Conservation (phyloP, 37 sponge, comb jelly and placozoan species). For the Oscarella lobularis region DNA sequence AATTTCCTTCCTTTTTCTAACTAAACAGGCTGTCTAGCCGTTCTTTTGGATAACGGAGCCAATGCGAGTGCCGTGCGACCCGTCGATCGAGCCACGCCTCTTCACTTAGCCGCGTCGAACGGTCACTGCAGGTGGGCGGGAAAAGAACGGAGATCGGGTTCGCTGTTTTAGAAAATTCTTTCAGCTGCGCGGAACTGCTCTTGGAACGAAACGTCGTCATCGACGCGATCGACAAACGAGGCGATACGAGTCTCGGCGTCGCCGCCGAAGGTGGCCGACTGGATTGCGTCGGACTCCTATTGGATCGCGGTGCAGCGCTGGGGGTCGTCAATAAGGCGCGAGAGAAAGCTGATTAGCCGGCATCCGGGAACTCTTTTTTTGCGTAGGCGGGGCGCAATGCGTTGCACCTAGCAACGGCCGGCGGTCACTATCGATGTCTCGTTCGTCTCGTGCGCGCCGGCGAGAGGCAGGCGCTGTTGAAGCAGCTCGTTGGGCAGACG, state of each 20-base stretch:
- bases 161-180: background rate
- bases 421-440: background rate
- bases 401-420: background rate
- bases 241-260: background rate
- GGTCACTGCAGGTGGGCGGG: background rate
- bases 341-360: background rate
- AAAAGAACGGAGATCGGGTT: too few relatives aligned
- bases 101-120: background rate
- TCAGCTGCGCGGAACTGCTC: background rate
- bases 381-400: background rate
- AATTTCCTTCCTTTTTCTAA: too few relatives aligned
- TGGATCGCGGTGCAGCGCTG: background rate
- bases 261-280: background rate
- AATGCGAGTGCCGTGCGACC: constrained; percentile 1
- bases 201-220: background rate
- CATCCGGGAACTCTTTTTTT: background rate
- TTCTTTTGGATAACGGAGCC: background rate
- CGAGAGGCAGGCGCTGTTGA: background rate
- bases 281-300: background rate
- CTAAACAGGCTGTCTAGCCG: background rate
- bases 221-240: background rate
- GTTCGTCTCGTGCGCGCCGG: background rate
- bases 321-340: background rate
- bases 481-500: background rate
- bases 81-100: background rate